Conservation (phyloP, 2,113 vertebrate genomes). For the Istiophorus platypterus region DNA sequence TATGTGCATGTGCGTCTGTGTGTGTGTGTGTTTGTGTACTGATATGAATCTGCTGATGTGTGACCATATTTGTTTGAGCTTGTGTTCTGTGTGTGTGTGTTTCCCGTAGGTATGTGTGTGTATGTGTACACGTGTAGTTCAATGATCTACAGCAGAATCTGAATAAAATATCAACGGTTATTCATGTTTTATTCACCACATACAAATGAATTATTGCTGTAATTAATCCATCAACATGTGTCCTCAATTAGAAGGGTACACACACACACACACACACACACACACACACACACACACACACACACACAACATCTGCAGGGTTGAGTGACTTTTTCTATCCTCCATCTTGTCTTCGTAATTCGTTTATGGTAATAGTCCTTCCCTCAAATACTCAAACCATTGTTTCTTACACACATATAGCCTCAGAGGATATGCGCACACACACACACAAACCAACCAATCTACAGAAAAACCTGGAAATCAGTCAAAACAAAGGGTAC, state of each 20-base stretch:
- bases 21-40: neutral
- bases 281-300: constrained; percentile 18
- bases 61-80: neutral
- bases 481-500: neutral
- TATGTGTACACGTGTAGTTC: constrained; percentile 13
- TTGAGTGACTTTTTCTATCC: neutral
- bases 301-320: constrained; percentile 4
- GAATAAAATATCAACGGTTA: constrained; percentile 54
- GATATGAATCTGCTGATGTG: neutral
- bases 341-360: neutral
- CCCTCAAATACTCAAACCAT: neutral
- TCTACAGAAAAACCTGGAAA: neutral
- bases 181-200: constrained; percentile 56
- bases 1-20: constrained; percentile 17
- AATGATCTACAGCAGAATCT: constrained; percentile 22
- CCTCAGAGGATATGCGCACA: neutral
- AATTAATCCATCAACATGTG: constrained; percentile 59
- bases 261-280: constrained; percentile 11
- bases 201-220: constrained; percentile 52
- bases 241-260: constrained; percentile 7
- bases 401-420: neutral
- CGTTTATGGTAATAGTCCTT: neutral
- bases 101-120: constrained; percentile 14
- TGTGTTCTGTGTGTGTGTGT: constrained; percentile 4
- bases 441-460: constrained; percentile 5